Percentiles rank a stretch among this genome's conserved stretches.
These are phyloP conservation scores for Theocolax elegans DNA, from an alignment of 1,140 invertebrate species.

Conservation along the genomic window DNA sequence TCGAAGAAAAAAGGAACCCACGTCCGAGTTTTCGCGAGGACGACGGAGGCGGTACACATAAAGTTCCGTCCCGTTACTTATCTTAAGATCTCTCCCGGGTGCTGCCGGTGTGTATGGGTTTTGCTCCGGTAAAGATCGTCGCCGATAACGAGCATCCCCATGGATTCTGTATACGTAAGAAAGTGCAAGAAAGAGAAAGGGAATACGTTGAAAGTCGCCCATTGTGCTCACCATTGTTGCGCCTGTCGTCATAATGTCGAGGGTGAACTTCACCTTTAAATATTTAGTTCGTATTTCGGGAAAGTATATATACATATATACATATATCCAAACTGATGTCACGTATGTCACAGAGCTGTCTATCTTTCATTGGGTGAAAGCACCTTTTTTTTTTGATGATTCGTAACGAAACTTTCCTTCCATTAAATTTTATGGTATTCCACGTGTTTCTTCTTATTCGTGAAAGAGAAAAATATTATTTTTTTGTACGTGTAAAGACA, in stretches of 20 bases:
- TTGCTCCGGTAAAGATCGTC: constrained; percentile 51
- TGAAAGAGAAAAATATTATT: neutral
- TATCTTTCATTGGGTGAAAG: neutral
- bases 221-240: constrained; percentile 52
- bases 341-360: neutral
- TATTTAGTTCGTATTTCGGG: constrained; percentile 55
- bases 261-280: constrained; percentile 45
- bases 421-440: neutral
- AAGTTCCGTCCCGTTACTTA: constrained; percentile 24
- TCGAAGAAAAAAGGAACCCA: neutral
- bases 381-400: neutral
- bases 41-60: neutral
- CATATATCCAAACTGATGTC: constrained; percentile 26
- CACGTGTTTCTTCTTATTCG: neutral
- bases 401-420: neutral
- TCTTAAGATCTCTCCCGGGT: constrained; percentile 47
- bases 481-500: constrained; percentile 17
- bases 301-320: too few species aligned
- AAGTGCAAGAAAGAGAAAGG: neutral
- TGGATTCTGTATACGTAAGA: constrained; percentile 8
- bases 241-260: constrained; percentile 50
- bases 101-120: constrained; percentile 49
- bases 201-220: constrained; percentile 49
- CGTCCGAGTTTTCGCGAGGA: constrained; percentile 32
- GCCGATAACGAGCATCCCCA: constrained; percentile 44